Evolutionary conservation across 2,888 invertebrate genomes (phyloP), one percentile per base, ranked within the genome.

Genomic region (Lysandra coridon): DNA sequence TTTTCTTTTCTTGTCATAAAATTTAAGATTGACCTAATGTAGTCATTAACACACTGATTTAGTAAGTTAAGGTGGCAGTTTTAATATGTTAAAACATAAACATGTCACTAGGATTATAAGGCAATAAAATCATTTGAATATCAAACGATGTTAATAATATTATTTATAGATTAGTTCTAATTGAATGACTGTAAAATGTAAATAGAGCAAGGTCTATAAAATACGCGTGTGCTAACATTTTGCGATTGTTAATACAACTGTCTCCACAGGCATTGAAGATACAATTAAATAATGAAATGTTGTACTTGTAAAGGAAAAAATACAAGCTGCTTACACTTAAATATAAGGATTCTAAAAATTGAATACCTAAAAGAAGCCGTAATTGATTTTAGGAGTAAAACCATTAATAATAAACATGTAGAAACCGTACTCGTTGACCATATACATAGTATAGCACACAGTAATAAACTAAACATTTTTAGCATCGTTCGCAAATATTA

Each of bases 381-480:
- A 33, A 69, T 69, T 37, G 69, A 37, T 69, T 74, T n/a, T 44
- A 23, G 10, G n/a, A 49, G n/a, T 4, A 44, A 74, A 44, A 44
- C 74, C 74, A 23, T 44, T 44, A 74, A 10, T 49, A 23, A 49
- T 49, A 17, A 44, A 78, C 75, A 75, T 30, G 60, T 78, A 78
- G 78, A 74, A 73, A 79, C 75, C 44, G 75, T 73, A 78, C 78
- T 49, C 79, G 69, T 33, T 79, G 62, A 80, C 49, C 76, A 79
- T 69, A 69, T 14, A 69, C 37, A 37, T 37, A 69, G 69, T 69
- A 69, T 33, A 77, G 74, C 79, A 79, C 79, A 78, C 78, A 80
- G 78, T 73, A 80, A 80, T 78, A 78, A 81, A 37, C 64, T 78
- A 73, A 30, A 60, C 78, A 60, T 79, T 80, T 80, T 79, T 80